Evolutionary conservation across 1,140 invertebrate species (phyloP), one percentile per base, ranked within the genome.

Genomic region (Eriosoma lanigerum): DNA sequence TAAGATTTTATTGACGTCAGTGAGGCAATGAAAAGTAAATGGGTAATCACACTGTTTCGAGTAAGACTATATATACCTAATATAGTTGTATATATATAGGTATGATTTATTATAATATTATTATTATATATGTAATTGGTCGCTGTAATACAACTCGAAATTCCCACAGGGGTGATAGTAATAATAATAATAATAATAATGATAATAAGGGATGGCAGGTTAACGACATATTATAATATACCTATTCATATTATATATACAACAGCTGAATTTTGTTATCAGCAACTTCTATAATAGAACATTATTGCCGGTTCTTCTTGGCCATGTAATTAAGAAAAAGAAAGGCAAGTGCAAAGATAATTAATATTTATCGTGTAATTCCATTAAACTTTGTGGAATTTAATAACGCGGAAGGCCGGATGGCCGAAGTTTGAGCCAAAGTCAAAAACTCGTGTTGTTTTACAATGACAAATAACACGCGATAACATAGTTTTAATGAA

Each of bases 351-450:
- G 44, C 54, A 60, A 62, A 46, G 38, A 78, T 78, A 78, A 78
- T 78, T 78, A 78, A 78, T 78, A 78, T 78, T 78, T 78, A 78
- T 78, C 54, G 56, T 48, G 44, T 60, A 78, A 78, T 78, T 78
- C 75, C 75, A 78, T 78, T 78, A 78, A 78, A 62, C 21, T 78
- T 62, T 46, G 38, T 5, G 75, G 75, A 78, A 78, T 78, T 78
- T 78, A 78, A 78, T 78, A 78, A 62, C 56, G 38, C n/a, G n/a
- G n/a, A n/a, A n/a, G n/a, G n/a, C n/a, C n/a, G n/a, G n/a, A 1
- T 29, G 21, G 38, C 38, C 32, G 21, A 60, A 60, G 54, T 60
- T 4, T 21, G 21, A n/a, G 9, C 24, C 26, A 78, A 24, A 58
- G 6, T 60, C 38, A 29, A 78, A 78, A 78, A 78, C 38, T 44